These are phyloP conservation scores for Listronotus bonariensis DNA, from an alignment of 1,140 invertebrate species.

Conservation along the genomic window DNA sequence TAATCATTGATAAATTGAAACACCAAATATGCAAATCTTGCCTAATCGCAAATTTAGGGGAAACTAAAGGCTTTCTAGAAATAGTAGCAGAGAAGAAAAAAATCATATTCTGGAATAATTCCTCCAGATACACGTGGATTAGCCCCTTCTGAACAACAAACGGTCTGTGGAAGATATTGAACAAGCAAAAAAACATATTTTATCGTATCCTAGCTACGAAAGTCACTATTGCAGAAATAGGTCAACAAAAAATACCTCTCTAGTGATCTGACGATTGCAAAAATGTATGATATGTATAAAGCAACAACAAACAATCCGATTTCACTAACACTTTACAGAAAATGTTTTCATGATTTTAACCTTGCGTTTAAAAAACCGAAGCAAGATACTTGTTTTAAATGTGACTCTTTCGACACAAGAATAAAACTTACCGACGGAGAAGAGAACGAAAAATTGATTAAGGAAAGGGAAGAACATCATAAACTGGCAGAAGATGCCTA, in stretches of 20 bases:
- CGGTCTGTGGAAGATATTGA: not conserved
- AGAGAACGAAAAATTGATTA: not conserved
- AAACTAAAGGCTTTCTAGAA: not conserved
- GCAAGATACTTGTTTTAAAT: constrained; percentile 3
- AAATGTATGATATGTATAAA: too few relatives aligned
- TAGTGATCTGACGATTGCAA: not conserved
- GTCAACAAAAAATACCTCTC: not conserved
- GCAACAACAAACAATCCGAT: too few relatives aligned
- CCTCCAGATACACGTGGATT: not conserved
- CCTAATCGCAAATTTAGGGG: not conserved
- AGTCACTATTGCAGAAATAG: constrained; percentile 7
- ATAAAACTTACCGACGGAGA: not conserved
- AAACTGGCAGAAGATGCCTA: not conserved
- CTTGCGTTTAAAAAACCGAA: constrained; percentile 9
- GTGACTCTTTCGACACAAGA: not conserved
- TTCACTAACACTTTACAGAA: too few relatives aligned
- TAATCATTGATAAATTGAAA: not conserved
- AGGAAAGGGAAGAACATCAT: not conserved
- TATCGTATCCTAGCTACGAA: not conserved
- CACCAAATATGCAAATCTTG: not conserved
- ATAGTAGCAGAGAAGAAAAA: constrained; percentile 3
- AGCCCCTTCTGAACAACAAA: not conserved
- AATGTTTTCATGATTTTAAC: too few relatives aligned
- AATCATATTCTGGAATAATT: constrained; percentile 4
- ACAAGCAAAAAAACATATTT: not conserved